Evolutionary conservation across 92 coral and sea anemone species (phyloP).

Genomic region (Isaurus tuberculatus): DNA sequence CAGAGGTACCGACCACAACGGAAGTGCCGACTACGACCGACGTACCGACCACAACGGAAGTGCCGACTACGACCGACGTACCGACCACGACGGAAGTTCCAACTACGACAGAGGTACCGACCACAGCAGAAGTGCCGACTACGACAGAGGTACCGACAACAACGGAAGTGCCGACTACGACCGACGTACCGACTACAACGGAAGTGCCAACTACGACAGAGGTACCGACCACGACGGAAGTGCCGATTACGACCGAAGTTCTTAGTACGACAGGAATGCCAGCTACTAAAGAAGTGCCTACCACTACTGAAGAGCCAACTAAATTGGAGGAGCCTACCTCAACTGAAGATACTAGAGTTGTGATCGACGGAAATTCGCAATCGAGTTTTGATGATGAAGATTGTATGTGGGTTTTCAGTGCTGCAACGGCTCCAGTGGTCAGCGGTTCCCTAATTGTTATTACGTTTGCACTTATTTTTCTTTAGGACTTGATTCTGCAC

Average conservation of each 20-base stretch:
- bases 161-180: neutral
- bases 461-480: neutral
- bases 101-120: neutral
- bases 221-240: conserved; percentile 34
- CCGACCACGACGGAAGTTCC: neutral
- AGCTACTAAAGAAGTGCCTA: neutral
- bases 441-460: neutral
- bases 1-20: conserved; percentile 27
- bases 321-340: neutral
- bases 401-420: conserved; percentile 24
- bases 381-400: conserved; percentile 26
- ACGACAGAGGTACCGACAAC: neutral
- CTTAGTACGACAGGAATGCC: conserved; percentile 24
- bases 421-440: neutral
- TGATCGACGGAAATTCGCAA: neutral
- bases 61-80: neutral
- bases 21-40: too few relatives aligned
- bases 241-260: conserved; percentile 35
- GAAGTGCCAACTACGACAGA: conserved; percentile 41
- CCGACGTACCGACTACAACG: neutral
- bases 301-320: neutral
- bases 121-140: neutral
- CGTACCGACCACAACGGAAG: conserved; percentile 3
- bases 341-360: neutral
- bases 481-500: neutral